These are phyloP conservation scores for Tenebrosternarchus preto DNA, from an alignment of 2,113 vertebrate genomes.

Conservation along the genomic window DNA sequence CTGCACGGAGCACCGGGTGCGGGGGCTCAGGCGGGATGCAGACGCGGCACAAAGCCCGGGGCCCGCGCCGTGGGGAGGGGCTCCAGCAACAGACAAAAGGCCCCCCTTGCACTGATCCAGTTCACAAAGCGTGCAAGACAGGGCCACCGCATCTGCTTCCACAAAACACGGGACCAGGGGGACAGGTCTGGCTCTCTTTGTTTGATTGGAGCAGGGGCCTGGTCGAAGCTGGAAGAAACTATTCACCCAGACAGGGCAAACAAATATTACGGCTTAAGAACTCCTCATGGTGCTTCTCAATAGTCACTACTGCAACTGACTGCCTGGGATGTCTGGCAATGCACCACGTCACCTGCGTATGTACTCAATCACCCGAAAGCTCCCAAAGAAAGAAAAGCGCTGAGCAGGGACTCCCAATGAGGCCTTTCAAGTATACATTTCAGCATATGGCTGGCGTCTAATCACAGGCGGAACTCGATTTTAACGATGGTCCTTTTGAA, in stretches of 20 bases:
- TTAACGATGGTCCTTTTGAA: constrained; percentile 6
- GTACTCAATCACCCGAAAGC: not conserved
- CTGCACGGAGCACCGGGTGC: constrained; percentile 18
- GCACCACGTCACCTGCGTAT: not conserved
- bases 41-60: constrained; percentile 36
- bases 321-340: too few relatives aligned
- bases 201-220: not conserved
- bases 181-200: not conserved
- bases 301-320: not conserved
- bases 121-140: constrained; percentile 39
- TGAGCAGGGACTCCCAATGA: not conserved
- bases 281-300: not conserved
- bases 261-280: too few relatives aligned
- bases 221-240: not conserved
- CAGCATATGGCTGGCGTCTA: constrained; percentile 37
- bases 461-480: constrained; percentile 9
- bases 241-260: not conserved
- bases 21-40: constrained; percentile 26
- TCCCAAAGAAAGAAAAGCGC: not conserved
- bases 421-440: not conserved
- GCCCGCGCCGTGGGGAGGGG: constrained; percentile 13
- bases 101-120: constrained; percentile 44
- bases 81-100: constrained; percentile 40
- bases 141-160: not conserved
- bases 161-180: not conserved